These are phyloP conservation scores for Scaptomyza hsui DNA, from an alignment of 1,140 invertebrate species.

Conservation along the genomic window DNA sequence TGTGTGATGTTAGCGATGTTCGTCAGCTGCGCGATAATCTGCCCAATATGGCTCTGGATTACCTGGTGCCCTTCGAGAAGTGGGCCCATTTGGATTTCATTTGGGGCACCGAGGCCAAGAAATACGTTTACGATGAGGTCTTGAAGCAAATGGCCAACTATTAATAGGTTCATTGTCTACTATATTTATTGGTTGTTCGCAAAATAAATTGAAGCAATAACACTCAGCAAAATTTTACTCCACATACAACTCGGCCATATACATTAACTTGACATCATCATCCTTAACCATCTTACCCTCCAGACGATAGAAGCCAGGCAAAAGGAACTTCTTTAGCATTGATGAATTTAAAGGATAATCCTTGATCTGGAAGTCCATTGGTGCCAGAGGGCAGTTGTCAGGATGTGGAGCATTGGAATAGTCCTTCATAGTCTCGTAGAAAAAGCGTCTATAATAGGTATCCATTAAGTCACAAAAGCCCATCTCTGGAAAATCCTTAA, in stretches of 20 bases:
- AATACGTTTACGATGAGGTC: conserved; percentile 85
- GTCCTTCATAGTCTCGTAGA: conserved; percentile 59
- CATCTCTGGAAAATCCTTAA: conserved; percentile 13
- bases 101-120: conserved; percentile 87
- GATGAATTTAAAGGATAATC: conserved; percentile 54
- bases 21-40: conserved; percentile 83
- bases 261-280: conserved; percentile 28
- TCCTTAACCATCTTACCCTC: conserved; percentile 15
- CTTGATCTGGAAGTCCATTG: conserved; percentile 42
- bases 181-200: conserved; percentile 7
- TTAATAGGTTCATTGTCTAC: conserved; percentile 40
- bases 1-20: conserved; percentile 87
- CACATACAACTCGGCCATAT: conserved; percentile 30
- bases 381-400: conserved; percentile 49
- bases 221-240: conserved; percentile 10
- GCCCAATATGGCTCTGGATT: conserved; percentile 79
- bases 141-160: conserved; percentile 65
- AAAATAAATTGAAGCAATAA: conserved; percentile 36
- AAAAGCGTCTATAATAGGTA: conserved; percentile 52
- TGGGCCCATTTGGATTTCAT: conserved; percentile 91
- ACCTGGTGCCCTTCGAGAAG: conserved; percentile 85
- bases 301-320: conserved; percentile 51
- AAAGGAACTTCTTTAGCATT: conserved; percentile 34
- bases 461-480: conserved; percentile 54
- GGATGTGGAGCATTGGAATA: conserved; percentile 65